These are phyloP conservation scores for Dynastes hyllus DNA, from an alignment of 2,888 invertebrate genomes.

Conservation along the genomic window DNA sequence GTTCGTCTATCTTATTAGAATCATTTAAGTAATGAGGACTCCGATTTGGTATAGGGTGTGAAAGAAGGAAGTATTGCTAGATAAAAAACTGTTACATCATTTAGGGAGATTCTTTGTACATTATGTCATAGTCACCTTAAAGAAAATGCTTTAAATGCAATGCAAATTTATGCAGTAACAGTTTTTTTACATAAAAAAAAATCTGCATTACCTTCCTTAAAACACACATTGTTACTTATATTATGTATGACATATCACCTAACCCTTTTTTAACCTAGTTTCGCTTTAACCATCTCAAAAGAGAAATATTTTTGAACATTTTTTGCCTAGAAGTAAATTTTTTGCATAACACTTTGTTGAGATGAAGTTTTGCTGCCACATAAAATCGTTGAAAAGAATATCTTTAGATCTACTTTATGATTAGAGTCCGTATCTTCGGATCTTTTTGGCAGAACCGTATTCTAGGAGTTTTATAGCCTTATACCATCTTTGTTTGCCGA, in stretches of 20 bases:
- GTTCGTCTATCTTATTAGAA: no score
- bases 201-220: background rate
- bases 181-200: background rate
- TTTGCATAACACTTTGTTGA: constrained; percentile 11
- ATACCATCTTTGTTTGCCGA: no score
- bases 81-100: no score
- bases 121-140: background rate
- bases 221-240: background rate
- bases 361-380: background rate
- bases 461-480: no score
- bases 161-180: background rate
- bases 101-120: background rate
- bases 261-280: constrained; percentile 3
- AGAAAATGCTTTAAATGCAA: background rate
- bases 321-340: constrained; percentile 2
- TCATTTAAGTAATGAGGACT: no score
- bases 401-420: no score
- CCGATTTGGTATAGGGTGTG: no score
- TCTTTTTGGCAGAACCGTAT: no score
- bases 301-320: background rate
- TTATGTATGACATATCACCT: background rate
- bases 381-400: no score
- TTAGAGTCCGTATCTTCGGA: no score
- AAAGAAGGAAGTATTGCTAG: no score
- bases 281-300: background rate